These are phyloP conservation scores for Pseudorectes ferrugineus DNA, from an alignment of 2,113 vertebrate species.

Conservation along the genomic window DNA sequence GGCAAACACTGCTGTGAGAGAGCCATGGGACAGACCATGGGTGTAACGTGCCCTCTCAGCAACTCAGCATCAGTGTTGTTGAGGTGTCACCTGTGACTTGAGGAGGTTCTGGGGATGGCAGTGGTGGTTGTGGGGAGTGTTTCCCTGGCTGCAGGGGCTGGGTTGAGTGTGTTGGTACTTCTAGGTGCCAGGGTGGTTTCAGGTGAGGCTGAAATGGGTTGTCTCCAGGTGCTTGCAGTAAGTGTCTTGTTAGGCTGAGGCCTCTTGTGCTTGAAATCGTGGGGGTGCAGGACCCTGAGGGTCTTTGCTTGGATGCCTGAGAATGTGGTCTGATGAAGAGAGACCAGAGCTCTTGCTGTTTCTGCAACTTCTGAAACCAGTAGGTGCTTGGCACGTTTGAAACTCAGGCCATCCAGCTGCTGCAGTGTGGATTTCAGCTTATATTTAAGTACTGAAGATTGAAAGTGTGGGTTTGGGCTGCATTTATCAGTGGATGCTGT, in stretches of 20 bases:
- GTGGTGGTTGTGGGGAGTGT: rapidly evolving
- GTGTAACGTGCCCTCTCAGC: rapidly evolving
- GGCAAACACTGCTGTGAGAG: rapidly evolving
- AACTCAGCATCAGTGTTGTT: rapidly evolving
- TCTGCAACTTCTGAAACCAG: background rate
- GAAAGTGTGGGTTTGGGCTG: background rate
- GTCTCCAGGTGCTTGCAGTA: background rate
- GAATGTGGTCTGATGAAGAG: background rate
- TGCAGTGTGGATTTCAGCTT: background rate
- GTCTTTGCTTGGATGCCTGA: background rate
- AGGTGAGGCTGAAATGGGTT: background rate
- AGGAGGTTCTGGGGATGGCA: background rate
- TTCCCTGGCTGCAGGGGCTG: rapidly evolving
- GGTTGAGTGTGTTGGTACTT: background rate
- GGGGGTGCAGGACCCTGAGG: background rate
- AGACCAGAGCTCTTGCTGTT: background rate
- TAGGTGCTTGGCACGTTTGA: background rate
- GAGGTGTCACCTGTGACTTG: background rate
- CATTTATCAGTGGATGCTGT: background rate
- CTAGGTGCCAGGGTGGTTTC: background rate
- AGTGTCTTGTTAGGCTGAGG: background rate
- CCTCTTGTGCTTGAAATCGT: background rate
- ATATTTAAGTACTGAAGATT: background rate
- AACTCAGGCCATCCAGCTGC: background rate
- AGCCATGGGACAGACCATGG: rapidly evolving